Evolutionary conservation across 2,888 invertebrate species (phyloP).

Genomic region (Eupelmus urozonus): DNA sequence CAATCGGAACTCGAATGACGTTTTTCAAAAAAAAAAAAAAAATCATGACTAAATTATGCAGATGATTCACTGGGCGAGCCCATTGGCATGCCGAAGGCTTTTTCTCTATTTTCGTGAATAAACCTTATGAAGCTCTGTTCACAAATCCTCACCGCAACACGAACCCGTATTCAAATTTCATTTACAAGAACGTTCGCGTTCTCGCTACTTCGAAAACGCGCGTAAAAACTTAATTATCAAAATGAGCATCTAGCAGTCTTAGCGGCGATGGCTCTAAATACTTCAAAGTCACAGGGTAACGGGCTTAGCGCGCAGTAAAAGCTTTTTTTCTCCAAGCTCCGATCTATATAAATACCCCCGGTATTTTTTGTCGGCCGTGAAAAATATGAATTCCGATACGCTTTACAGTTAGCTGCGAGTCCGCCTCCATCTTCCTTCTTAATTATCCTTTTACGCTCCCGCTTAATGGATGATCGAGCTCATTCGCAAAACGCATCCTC

Average conservation of each 20-base stretch:
- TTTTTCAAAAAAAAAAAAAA: background rate
- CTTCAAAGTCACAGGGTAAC: background rate
- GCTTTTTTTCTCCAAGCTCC: background rate
- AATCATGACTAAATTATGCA: conserved; percentile 12
- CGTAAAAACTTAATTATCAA: too few relatives aligned
- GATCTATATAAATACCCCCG: too few relatives aligned
- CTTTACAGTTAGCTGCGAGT: conserved; percentile 33
- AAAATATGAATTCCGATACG: conserved; percentile 31
- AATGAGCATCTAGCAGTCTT: too few relatives aligned
- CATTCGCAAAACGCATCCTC: background rate
- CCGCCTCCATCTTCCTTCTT: conserved; percentile 7
- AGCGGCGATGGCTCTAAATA: background rate
- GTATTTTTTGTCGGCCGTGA: background rate
- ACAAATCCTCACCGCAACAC: too few relatives aligned
- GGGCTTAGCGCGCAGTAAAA: background rate
- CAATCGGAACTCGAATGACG: background rate
- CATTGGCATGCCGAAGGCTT: conserved; percentile 38
- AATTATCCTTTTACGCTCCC: conserved; percentile 41
- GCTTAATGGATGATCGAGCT: conserved; percentile 35
- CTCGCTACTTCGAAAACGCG: too few relatives aligned
- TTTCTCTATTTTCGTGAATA: background rate
- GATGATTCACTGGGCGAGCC: conserved; percentile 33
- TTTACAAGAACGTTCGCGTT: background rate
- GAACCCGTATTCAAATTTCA: conserved; percentile 1
- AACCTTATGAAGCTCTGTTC: conserved; percentile 22